phyloP scores from a whole-genome alignment of 1,140 invertebrate genomes.

The Trichogramma pretiosum region DNA sequence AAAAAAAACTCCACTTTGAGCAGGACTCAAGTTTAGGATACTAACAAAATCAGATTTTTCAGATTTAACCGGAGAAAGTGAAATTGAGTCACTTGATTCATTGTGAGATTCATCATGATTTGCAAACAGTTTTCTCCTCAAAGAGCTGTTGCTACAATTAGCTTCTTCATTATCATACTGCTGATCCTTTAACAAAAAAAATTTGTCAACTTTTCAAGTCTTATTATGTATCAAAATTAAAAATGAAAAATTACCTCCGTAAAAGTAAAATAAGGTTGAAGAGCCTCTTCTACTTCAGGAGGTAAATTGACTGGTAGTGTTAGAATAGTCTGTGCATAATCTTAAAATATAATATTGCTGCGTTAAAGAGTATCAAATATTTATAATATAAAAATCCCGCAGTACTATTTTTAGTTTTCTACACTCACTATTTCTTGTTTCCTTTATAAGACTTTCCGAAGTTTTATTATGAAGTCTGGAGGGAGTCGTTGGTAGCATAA shows the following conservation, averaged over 20 bases:
- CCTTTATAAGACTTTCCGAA: constrained; percentile 14
- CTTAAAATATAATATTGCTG: constrained; percentile 9
- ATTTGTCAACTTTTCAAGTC: not conserved
- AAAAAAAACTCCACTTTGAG: constrained; percentile 35
- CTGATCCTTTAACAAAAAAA: constrained; percentile 30
- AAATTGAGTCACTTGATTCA: constrained; percentile 23
- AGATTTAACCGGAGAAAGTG: constrained; percentile 26
- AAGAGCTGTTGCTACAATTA: constrained; percentile 35
- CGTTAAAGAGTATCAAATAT: not conserved
- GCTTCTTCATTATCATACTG: constrained; percentile 34
- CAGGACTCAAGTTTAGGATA: constrained; percentile 32
- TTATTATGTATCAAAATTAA: constrained; percentile 4
- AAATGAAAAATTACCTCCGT: constrained; percentile 41
- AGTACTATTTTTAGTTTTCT: too few species aligned
- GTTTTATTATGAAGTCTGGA: constrained; percentile 16
- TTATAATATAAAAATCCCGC: constrained; percentile 13
- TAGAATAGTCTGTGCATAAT: constrained; percentile 47
- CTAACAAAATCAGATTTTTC: constrained; percentile 18
- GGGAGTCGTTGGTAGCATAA: constrained; percentile 21
- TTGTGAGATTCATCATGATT: constrained; percentile 31
- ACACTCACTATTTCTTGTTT: constrained; percentile 33
- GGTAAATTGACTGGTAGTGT: constrained; percentile 51
- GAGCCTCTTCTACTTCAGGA: constrained; percentile 48
- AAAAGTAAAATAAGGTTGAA: constrained; percentile 54
- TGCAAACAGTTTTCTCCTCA: constrained; percentile 39